Base-by-base conservation (phyloP, 2,888 invertebrate genomes). In the Brachyopa scutellaris region DNA sequence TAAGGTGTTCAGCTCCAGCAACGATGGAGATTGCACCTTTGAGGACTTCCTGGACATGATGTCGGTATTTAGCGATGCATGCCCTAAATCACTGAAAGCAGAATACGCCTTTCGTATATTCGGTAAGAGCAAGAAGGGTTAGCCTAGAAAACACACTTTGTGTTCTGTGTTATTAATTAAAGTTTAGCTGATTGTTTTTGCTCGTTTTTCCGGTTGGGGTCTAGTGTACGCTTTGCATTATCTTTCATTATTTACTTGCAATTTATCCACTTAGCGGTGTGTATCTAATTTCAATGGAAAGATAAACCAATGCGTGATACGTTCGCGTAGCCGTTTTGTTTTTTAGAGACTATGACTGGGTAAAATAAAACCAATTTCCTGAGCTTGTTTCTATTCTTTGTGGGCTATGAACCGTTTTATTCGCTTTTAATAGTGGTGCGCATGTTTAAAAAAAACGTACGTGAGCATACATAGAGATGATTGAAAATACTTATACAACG, bases 21-120 rank as follows among this genome's bases (percentile, higher is more conserved):
- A 96, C 84, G 96, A 96, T 89, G 97, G 97, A 2, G 96, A 97
- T 89, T 95, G 97, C 88, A 97, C 96, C 0, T 98, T 98, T 91
- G 97, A 98, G 90, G 98, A 98, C 89, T 98, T 97, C 88, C 92
- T 98, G 2, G 98, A 98, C 87, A 97, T 98, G 97, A 97, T 98
- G 95, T 97, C 97, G 0, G 97, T 97, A 13, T 97, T 98, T 86
- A 96, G 97, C 88, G 97, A 97, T 86, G 94, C 94, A 87, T 97
- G 98, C 6, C 97, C 98, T 0, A 95, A 96, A 86, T 95, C 96
- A 84, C 95, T 98, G 0, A 98, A 98, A 90, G 95, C 97, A 9
- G 97, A 97, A 88, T 98, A 98, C 91, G 98, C 98, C 2, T 98
- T 98, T 91, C 93, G 97, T 88, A 97, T 98, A 91, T 98, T 97